Base-by-base conservation (phyloP, 2,113 vertebrate species). In the Aix galericulata region DNA sequence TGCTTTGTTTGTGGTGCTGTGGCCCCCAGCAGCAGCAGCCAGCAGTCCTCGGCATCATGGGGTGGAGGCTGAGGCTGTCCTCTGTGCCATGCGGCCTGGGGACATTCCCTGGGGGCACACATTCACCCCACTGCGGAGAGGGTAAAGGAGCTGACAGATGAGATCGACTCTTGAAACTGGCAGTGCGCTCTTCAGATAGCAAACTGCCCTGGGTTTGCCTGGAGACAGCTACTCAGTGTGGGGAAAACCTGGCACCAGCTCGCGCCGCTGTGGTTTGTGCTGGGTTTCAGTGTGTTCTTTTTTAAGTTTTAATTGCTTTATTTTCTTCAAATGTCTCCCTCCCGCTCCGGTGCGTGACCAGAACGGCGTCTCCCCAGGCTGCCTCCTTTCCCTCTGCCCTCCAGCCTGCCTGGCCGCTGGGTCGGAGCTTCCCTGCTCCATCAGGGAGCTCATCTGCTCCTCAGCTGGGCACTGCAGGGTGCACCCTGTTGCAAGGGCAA, bases 221-320 rank as follows among this genome's bases (percentile, higher is more conserved):
- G n/a, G 42, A 0, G 0, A 22, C 1, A 9, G 44, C 31, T 29
- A 27, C 11, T 9, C 74, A 17, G 9, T 1, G 11, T 5, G 7
- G 20, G 64, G 66, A 32, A 14, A 8, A 9, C 22, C 67, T 11
- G 26, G 81, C 58, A 18, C 21, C 72, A 32, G 75, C 13, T 5
- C 6, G 5, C 0, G 7, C 68, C 3, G 4, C 82, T 27, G 46
- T 1, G 0, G 63, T 15, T 6, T 0, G 1, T 17, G 59, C 38
- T 9, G 34, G 52, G 2, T 17, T 26, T 58, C 11, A 17, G 29
- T 1, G 25, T 13, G 1, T 60, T 66, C 74, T 34, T 29, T 4
- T 4, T 42, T 71, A 22, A 16, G 3, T 21, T 86, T 77, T 18
- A 40, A 13, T 53, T 31, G 29, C 8, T 36, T 5, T 9, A 1